Base-by-base conservation (phyloP, 2,888 invertebrate species). In the Mycalesis mineus region DNA sequence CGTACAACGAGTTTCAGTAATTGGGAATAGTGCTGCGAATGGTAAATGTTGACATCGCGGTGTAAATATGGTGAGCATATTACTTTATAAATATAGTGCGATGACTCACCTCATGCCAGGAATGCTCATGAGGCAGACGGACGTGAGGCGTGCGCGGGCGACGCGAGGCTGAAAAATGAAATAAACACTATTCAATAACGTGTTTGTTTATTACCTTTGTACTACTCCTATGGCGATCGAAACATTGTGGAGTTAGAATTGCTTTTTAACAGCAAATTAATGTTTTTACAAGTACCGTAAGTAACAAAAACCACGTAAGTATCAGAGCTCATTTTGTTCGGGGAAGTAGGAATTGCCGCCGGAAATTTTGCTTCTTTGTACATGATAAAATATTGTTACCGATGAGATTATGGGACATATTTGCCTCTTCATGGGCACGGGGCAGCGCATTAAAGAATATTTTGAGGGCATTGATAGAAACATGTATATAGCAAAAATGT, bases 41-140 rank as follows among this genome's bases (percentile, higher is more conserved):
- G 40, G 57, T 50, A 55, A 48, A 50, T 50, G 47, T 57, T 41
- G 15, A 50, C 40, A 39, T 29, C 2, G 13, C 28, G 55, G 39
- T 45, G 28, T 55, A 48, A 47, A 47, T 39, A 47, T 45, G 42
- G 42, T 31, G 33, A 42, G 52, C 41, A 42, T 42, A 52, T 60
- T 65, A 63, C 63, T 65, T 67, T 70, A 72, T 73, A 73, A 72
- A 72, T 73, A 70, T 63, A 65, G 73, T 67, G 62, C 62, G 71
- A 72, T 88, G 85, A 87, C 84, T 88, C 85, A 88, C 88, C 88
- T 87, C 82, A 80, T 78, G 74, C 84, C 84, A 84, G 72, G 70
- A 70, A 80, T 77, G 80, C 81, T 82, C 84, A 84, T 84, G 81
- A 73, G 75, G 75, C 68, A 72, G 74, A 73, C 72, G 70, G 74